Percentiles rank a stretch among this genome's conserved stretches.
phyloP scores from a whole-genome alignment of 2,113 vertebrate species.

The Setophaga petechia region DNA sequence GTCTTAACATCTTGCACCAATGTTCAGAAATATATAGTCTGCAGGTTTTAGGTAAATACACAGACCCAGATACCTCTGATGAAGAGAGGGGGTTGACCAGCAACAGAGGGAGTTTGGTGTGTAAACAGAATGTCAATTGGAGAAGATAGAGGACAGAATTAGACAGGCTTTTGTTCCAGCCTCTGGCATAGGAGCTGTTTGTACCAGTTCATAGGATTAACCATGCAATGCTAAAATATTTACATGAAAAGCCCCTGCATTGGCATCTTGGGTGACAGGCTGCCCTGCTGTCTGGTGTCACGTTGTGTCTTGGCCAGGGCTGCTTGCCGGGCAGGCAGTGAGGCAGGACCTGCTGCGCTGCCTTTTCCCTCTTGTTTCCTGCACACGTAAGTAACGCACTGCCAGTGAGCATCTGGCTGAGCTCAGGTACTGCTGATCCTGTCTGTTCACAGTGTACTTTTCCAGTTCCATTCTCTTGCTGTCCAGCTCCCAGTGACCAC shows the following conservation, averaged over 20 bases:
- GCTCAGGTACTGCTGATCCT: background rate
- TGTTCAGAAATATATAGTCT: background rate
- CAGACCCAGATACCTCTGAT: background rate
- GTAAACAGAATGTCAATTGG: background rate
- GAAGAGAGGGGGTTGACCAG: background rate
- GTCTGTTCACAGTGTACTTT: background rate
- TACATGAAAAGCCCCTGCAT: slow-evolving; percentile 14
- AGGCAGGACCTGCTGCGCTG: background rate
- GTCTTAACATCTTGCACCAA: accelerated
- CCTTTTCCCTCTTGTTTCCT: background rate
- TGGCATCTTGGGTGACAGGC: slow-evolving; percentile 15
- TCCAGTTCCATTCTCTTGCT: background rate
- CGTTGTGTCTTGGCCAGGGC: background rate
- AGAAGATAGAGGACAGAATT: slow-evolving; percentile 25
- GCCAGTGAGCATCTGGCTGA: background rate
- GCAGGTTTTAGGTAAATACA: background rate
- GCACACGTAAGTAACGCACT: background rate
- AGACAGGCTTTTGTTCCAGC: slow-evolving; percentile 53
- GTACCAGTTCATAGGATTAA: slow-evolving; percentile 51
- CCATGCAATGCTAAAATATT: slow-evolving; percentile 62
- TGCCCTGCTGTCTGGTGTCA: slow-evolving; percentile 25
- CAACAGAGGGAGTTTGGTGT: background rate
- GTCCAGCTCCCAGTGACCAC: background rate
- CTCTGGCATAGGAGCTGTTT: slow-evolving; percentile 49
- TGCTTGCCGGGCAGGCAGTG: background rate